phyloP scores from a whole-genome alignment of 2,888 invertebrate genomes.

The Aleiodes leptofemur region DNA sequence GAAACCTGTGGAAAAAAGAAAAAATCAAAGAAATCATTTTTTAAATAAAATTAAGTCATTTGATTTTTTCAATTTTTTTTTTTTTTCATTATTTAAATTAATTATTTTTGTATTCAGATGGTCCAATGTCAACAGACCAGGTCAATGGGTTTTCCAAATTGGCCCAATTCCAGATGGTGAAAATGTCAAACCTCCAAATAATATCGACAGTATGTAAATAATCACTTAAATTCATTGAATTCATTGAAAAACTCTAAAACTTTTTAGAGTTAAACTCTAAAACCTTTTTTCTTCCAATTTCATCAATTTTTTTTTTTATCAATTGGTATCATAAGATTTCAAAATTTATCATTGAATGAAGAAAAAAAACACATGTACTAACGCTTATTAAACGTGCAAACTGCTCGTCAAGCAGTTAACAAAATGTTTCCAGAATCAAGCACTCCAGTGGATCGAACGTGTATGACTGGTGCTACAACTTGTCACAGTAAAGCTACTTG shows the following conservation, averaged over 20 bases:
- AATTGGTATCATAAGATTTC: slow-evolving; percentile 39
- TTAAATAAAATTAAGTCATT: not conserved
- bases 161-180: slow-evolving; percentile 81
- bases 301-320: slow-evolving; percentile 12
- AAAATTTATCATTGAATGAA: slow-evolving; percentile 43
- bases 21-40: too few species aligned
- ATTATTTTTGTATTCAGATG: slow-evolving; percentile 78
- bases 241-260: not conserved
- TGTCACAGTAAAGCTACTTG: slow-evolving; percentile 91
- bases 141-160: slow-evolving; percentile 91
- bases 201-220: slow-evolving; percentile 64
- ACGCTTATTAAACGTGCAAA: slow-evolving; percentile 50
- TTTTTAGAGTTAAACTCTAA: not conserved
- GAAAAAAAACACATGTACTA: slow-evolving; percentile 37
- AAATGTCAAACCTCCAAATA: slow-evolving; percentile 83
- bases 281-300: slow-evolving; percentile 1
- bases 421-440: slow-evolving; percentile 54
- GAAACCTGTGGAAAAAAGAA: too few species aligned
- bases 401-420: slow-evolving; percentile 57
- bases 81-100: not conserved
- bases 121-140: slow-evolving; percentile 90
- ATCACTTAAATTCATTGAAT: slow-evolving; percentile 33
- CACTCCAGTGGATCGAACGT: slow-evolving; percentile 70
- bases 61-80: not conserved
- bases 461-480: slow-evolving; percentile 81